These are phyloP conservation scores for Gyrodactylus salaris DNA, from an alignment of 1,140 invertebrate genomes.

Conservation along the genomic window DNA sequence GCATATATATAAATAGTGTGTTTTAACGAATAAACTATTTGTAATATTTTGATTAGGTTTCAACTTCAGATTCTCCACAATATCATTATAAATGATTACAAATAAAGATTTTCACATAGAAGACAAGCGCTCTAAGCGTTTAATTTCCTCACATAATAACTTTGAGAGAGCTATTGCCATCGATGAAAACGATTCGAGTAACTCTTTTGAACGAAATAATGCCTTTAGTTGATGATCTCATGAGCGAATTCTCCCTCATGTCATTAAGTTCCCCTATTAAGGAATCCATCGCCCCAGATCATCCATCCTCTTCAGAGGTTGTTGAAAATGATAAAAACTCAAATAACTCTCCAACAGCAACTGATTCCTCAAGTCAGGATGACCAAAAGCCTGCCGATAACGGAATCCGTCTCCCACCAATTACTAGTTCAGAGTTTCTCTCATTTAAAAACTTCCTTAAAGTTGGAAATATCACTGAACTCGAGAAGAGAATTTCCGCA, in stretches of 20 bases:
- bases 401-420: background rate
- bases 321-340: too few species aligned
- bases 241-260: background rate
- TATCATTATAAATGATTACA: background rate
- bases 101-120: too few species aligned
- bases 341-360: background rate
- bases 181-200: background rate
- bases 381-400: background rate
- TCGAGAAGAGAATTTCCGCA: background rate
- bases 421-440: background rate
- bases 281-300: background rate
- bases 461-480: background rate
- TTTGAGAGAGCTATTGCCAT: background rate
- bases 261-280: background rate
- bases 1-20: too few species aligned
- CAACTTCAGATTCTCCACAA: background rate
- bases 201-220: background rate
- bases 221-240: background rate
- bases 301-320: background rate
- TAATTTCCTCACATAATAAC: too few species aligned
- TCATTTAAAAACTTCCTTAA: background rate
- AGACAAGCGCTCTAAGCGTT: too few species aligned
- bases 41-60: background rate
- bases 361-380: background rate
- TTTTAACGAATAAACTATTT: background rate